These are phyloP conservation scores for Archilochus colubris DNA, from an alignment of 2,113 vertebrate genomes.

Conservation along the genomic window DNA sequence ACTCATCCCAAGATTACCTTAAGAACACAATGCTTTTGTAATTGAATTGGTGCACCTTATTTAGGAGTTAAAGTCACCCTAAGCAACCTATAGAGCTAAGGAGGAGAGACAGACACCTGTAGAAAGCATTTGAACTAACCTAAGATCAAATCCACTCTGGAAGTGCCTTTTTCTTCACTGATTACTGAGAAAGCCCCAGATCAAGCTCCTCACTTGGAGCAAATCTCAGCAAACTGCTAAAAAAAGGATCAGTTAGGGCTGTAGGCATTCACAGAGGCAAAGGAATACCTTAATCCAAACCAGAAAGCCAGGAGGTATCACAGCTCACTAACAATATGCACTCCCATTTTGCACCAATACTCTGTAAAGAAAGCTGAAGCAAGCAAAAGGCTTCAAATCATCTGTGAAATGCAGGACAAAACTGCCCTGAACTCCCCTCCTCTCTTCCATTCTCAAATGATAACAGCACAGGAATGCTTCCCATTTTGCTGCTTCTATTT, in stretches of 20 bases:
- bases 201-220: background rate
- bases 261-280: background rate
- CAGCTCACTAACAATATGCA: background rate
- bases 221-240: conserved; percentile 21
- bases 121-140: conserved; percentile 2
- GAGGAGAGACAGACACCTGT: background rate
- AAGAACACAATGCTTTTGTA: background rate
- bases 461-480: background rate
- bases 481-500: background rate
- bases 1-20: background rate
- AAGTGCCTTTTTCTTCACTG: conserved; percentile 14
- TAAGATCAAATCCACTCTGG: background rate
- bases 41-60: background rate
- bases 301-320: background rate
- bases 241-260: background rate
- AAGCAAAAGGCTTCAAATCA: background rate
- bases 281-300: background rate
- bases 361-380: background rate
- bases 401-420: background rate
- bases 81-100: background rate
- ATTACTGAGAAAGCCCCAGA: background rate
- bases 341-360: background rate
- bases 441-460: background rate
- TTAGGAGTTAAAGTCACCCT: conserved; percentile 3
- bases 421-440: background rate